phyloP scores from a whole-genome alignment of 2,888 invertebrate species.

The Liposcelis brunnea region DNA sequence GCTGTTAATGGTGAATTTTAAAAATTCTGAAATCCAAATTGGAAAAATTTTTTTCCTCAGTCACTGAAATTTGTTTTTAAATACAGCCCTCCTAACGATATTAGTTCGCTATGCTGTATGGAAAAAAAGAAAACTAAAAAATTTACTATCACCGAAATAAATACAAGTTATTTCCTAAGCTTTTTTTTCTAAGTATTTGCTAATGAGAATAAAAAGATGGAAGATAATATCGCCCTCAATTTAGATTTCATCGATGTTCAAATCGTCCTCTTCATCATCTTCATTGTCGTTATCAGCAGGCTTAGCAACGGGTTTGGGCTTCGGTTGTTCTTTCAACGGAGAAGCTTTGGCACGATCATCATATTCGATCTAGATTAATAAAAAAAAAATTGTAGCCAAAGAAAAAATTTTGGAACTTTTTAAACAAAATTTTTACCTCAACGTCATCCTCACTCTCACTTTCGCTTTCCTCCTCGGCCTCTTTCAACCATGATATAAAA shows the following conservation, averaged over 20 bases:
- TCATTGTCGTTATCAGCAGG: conserved; percentile 42
- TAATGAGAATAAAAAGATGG: too few relatives aligned
- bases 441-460: conserved; percentile 50
- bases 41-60: too few relatives aligned
- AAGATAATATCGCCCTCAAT: conserved; percentile 11
- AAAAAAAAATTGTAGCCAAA: neutral
- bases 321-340: conserved; percentile 46
- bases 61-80: too few relatives aligned
- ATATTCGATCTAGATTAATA: conserved; percentile 61
- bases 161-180: too few relatives aligned
- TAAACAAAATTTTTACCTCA: conserved; percentile 30
- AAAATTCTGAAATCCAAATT: too few relatives aligned
- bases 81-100: too few relatives aligned
- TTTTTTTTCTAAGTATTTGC: too few relatives aligned
- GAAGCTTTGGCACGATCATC: conserved; percentile 68
- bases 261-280: conserved; percentile 48
- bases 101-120: too few relatives aligned
- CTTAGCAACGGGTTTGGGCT: conserved; percentile 27
- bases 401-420: neutral
- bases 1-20: too few relatives aligned
- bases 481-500: conserved; percentile 91
- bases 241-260: conserved; percentile 88
- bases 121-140: too few relatives aligned
- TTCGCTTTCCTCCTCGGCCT: conserved; percentile 84
- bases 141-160: too few relatives aligned